Conservation (phyloP, 1,140 invertebrate species). For the Ceratosolen solmsi region DNA sequence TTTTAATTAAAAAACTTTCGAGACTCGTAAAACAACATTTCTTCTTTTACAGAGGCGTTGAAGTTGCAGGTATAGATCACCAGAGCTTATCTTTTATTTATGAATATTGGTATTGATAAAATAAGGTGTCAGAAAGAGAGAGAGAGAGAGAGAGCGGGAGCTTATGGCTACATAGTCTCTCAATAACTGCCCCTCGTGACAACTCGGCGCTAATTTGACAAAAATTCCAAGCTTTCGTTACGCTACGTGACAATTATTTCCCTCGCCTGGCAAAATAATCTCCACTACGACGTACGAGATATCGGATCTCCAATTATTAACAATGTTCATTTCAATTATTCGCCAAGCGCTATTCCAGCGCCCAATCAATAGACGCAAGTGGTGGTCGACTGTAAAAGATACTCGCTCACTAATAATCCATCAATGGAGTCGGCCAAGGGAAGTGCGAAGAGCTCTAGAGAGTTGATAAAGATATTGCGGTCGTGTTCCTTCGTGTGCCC, state of each 20-base stretch:
- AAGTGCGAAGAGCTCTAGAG: conserved; percentile 16
- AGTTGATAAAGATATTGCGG: conserved; percentile 62
- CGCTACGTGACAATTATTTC: not conserved
- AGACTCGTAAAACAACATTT: conserved; percentile 8
- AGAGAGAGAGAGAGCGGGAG: no score
- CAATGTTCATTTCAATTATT: no score
- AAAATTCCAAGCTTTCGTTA: not conserved
- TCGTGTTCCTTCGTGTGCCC: conserved; percentile 57
- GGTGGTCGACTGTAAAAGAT: not conserved
- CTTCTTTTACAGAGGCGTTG: not conserved
- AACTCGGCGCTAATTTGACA: not conserved
- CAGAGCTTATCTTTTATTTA: not conserved
- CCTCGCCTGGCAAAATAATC: not conserved
- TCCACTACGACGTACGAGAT: not conserved
- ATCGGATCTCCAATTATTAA: not conserved
- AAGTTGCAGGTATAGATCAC: not conserved
- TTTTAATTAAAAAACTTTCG: conserved; percentile 44
- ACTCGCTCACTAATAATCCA: not conserved
- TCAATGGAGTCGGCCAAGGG: not conserved
- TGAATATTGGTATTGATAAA: conserved; percentile 12
- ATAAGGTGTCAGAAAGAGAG: no score
- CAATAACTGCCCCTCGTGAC: no score
- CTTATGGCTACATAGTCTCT: no score
- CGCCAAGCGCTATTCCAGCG: not conserved
- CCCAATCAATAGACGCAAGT: not conserved